phyloP scores from a whole-genome alignment of 2,113 vertebrate genomes.

The Coturnix japonica region DNA sequence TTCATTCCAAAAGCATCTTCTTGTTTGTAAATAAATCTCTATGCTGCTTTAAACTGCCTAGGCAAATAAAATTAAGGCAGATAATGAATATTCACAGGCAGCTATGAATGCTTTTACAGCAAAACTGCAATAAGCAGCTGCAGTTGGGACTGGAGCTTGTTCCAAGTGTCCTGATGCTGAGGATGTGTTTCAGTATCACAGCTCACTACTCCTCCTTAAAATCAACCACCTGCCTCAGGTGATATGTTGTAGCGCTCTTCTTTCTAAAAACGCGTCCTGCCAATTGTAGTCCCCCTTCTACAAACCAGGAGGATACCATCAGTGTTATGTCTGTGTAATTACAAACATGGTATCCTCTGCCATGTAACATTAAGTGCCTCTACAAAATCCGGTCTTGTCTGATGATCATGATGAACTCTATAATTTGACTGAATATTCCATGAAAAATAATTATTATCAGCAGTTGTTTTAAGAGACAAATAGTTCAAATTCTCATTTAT shows the following conservation, averaged over 20 bases:
- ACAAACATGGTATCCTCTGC: not conserved
- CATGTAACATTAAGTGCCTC: rapidly evolving
- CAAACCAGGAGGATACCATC: not conserved
- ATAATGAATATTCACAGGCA: not conserved
- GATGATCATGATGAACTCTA: not conserved
- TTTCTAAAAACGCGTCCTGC: not conserved
- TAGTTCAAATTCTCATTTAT: not conserved
- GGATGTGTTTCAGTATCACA: too few species aligned
- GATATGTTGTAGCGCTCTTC: rapidly evolving
- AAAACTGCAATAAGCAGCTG: not conserved
- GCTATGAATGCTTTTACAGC: not conserved
- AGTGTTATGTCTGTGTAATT: too few species aligned
- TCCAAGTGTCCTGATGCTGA: not conserved
- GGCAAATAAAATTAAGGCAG: not conserved
- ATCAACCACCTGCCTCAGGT: not conserved
- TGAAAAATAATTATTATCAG: not conserved
- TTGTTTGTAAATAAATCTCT: not conserved
- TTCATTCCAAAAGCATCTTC: not conserved
- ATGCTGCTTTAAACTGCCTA: not conserved
- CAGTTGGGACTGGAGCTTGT: not conserved
- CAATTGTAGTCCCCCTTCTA: not conserved
- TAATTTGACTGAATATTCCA: not conserved
- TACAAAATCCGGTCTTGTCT: not conserved
- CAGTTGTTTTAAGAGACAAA: not conserved
- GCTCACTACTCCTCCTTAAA: not conserved